phyloP scores from a whole-genome alignment of 2,113 vertebrate genomes.

The Zapus hudsonius region DNA sequence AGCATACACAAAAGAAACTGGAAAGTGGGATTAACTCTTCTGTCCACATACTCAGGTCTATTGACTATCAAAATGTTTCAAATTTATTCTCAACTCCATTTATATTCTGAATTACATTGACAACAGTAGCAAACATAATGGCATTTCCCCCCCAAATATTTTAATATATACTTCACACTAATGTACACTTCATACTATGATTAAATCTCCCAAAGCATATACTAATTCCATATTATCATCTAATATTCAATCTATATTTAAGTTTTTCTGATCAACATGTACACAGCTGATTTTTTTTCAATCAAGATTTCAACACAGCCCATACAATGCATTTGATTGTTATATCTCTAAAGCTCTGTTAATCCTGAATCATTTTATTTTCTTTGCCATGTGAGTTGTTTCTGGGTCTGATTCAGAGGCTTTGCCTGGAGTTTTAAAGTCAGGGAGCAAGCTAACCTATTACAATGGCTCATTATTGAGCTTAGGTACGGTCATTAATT shows the following conservation, averaged over 20 bases:
- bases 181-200: background rate
- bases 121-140: background rate
- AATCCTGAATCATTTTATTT: constrained; percentile 42
- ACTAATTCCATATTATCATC: background rate
- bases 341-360: background rate
- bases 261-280: background rate
- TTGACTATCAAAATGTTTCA: background rate
- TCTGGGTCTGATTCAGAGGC: background rate
- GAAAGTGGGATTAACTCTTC: background rate
- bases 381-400: background rate
- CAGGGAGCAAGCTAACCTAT: background rate
- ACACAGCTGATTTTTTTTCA: background rate
- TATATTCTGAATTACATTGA: background rate
- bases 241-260: background rate
- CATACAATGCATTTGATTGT: background rate
- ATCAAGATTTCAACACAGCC: background rate
- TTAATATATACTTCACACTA: background rate
- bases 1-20: background rate
- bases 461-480: background rate
- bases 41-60: background rate
- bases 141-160: background rate
- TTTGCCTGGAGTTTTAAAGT: background rate
- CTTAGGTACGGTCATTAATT: background rate
- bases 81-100: background rate
- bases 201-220: background rate